Base-by-base conservation (phyloP, 2,888 invertebrate genomes). In the Aproaerema taeniolella region DNA sequence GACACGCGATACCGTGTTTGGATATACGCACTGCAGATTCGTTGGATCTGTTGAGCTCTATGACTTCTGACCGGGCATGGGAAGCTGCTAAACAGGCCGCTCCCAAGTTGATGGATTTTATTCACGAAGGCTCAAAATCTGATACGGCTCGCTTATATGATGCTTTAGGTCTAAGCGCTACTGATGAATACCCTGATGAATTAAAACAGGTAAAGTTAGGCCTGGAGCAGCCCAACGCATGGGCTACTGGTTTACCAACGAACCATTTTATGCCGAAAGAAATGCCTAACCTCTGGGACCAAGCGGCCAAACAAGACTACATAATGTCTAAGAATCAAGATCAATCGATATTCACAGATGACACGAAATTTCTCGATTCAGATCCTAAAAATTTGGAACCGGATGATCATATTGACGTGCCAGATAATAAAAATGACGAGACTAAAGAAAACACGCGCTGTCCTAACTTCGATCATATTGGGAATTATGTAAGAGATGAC, bases 71-170 rank as follows among this genome's bases (percentile, higher is more conserved):
- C 43, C 75, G 78, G 7, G 87, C 86, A 26, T 87, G 87, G 87
- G 87, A 87, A 61, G 87, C 87, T 24, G 87, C 87, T 5, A 87
- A 87, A 38, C 78, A 82, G 49, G 80, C 85, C 2, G 87, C 85
- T 12, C 87, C 87, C 6, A 86, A 86, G 53, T 55, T 87, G 25
- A 76, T 87, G 67, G 83, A 87, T 58, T 83, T 80, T 26, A 74
- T 86, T 39, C 81, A 87, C 47, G 86, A 85, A 51, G 86, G 75
- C 1, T 77, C 80, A 7, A 87, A 85, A 47, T 82, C 86, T 8
- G 83, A 87, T 37, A 74, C 85, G 6, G 85, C 83, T n/a, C 67
- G 87, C 14, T 63, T 87, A 34, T 87, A 85, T 46, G 77, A 86
- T 43, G 87, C 87, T 14, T 56, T 87, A 39, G 80, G 85, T 13